Evolutionary conservation across 2,888 invertebrate genomes (phyloP).

Genomic region (Limulus polyphemus): DNA sequence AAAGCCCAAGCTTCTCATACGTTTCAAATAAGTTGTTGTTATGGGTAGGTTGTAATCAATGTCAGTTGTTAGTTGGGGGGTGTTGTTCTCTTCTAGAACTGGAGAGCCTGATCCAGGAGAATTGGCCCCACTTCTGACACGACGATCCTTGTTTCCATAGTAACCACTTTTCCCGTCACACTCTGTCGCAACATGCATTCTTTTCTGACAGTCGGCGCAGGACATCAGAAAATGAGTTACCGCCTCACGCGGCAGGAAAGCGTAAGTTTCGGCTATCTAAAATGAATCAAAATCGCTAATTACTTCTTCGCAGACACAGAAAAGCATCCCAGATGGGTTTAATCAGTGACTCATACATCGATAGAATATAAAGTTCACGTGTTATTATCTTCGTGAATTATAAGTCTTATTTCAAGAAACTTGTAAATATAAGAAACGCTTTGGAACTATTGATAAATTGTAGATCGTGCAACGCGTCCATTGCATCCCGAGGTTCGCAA

Average conservation of each 20-base stretch:
- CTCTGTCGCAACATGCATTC: slow-evolving; percentile 32
- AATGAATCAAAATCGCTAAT: slow-evolving; percentile 4
- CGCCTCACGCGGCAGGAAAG: slow-evolving; percentile 87
- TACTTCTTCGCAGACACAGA: no score
- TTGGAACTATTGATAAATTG: no score
- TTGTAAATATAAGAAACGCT: no score
- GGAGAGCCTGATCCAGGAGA: slow-evolving; percentile 7
- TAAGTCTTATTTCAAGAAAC: no score
- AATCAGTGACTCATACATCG: no score
- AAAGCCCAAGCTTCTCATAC: slow-evolving; percentile 56
- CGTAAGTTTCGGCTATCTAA: slow-evolving; percentile 92
- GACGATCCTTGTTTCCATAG: slow-evolving; percentile 7
- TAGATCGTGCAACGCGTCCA: no score
- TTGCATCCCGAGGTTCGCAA: no score
- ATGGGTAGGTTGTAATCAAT: slow-evolving; percentile 75
- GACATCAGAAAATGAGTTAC: slow-evolving; percentile 89
- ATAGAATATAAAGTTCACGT: no score
- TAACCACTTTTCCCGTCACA: not conserved
- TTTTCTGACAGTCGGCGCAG: slow-evolving; percentile 77
- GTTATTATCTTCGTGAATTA: no score
- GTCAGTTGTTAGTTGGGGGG: slow-evolving; percentile 33
- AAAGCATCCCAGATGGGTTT: no score
- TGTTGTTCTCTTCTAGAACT: slow-evolving; percentile 6
- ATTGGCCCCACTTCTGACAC: slow-evolving; percentile 25
- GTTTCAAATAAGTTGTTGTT: slow-evolving; percentile 74